Evolutionary conservation across 2,113 vertebrate genomes (phyloP).

Genomic region (Pseudorasbora parva): DNA sequence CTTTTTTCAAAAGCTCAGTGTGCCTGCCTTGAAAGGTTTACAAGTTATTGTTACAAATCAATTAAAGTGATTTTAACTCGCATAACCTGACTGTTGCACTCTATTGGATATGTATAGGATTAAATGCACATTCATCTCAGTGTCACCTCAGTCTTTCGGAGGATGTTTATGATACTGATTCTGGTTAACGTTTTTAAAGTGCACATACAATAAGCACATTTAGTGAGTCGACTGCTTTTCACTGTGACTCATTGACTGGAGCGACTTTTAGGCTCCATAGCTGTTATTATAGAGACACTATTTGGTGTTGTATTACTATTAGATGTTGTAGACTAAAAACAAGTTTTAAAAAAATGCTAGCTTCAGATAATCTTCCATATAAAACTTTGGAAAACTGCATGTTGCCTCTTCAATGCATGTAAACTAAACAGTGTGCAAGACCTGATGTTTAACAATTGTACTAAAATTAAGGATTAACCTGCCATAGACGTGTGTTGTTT

Average conservation of each 20-base stretch:
- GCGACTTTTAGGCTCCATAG: background rate
- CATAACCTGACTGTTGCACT: background rate
- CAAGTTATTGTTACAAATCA: background rate
- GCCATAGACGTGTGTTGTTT: background rate
- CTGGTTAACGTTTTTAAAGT: background rate
- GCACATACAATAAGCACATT: background rate
- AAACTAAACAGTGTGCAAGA: background rate
- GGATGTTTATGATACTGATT: background rate
- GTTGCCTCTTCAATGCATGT: constrained; percentile 36
- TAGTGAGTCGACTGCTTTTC: background rate
- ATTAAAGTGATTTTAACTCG: background rate
- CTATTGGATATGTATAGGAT: background rate
- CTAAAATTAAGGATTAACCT: background rate
- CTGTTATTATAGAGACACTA: background rate
- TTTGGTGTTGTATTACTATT: too few species aligned
- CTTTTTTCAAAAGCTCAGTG: background rate
- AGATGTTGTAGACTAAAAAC: background rate
- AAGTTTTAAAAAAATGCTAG: background rate
- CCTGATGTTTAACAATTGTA: background rate
- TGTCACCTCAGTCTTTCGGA: background rate
- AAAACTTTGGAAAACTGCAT: constrained; percentile 24
- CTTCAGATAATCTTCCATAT: background rate
- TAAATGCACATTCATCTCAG: background rate
- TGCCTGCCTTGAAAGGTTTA: background rate
- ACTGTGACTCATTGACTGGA: background rate